These are phyloP conservation scores for Brachyhypopomus occidentalis DNA, from an alignment of 2,113 vertebrate species.

Conservation along the genomic window DNA sequence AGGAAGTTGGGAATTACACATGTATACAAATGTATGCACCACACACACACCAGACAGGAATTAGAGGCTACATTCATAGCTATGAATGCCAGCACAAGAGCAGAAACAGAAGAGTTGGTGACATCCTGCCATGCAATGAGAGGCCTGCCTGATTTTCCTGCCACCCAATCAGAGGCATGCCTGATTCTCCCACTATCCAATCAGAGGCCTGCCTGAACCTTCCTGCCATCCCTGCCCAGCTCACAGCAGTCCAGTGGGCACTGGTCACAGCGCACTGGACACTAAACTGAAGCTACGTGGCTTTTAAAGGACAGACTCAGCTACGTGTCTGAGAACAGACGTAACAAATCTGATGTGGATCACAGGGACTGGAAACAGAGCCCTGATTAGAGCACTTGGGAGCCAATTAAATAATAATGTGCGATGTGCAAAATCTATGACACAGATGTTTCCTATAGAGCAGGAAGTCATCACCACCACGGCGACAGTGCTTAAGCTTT, in stretches of 20 bases:
- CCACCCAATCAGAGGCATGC: neutral
- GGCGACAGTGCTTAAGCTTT: neutral
- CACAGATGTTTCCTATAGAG: neutral
- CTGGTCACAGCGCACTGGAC: too few relatives aligned
- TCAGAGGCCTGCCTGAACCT: neutral
- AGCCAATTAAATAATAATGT: neutral
- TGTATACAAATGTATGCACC: neutral
- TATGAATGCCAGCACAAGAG: too few relatives aligned
- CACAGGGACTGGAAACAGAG: neutral
- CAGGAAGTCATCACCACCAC: neutral
- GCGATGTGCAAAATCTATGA: neutral
- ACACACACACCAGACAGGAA: neutral
- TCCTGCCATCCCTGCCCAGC: too few relatives aligned
- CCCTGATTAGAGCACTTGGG: neutral
- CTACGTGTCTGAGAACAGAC: neutral
- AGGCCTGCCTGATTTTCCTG: neutral
- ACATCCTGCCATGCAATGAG: neutral
- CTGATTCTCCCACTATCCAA: too few relatives aligned
- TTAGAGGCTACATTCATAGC: neutral
- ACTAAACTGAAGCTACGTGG: neutral
- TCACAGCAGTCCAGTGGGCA: too few relatives aligned
- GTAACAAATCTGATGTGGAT: neutral
- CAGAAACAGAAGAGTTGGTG: constrained; percentile 1
- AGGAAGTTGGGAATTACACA: neutral
- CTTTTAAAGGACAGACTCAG: neutral